Conservation (phyloP, 2,797 vertebrate species). For the Heteromormyrus szaboi region DNA sequence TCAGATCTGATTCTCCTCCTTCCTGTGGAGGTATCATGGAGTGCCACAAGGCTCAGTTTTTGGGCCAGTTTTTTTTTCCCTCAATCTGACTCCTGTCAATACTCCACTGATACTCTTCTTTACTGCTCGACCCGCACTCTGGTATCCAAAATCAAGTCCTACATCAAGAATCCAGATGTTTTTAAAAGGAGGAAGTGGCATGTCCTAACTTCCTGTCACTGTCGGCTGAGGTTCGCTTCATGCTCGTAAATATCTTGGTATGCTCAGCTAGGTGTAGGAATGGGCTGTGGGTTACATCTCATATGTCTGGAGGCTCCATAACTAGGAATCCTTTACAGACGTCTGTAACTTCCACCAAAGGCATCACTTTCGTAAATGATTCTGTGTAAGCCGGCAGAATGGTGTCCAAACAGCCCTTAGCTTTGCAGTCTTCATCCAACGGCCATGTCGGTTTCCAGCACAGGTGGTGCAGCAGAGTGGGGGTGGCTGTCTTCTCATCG, state of each 20-base stretch:
- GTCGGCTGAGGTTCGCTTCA: background rate
- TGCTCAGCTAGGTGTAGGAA: background rate
- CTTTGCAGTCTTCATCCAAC: no score
- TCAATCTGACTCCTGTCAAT: background rate
- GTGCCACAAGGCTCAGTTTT: background rate
- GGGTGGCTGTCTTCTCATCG: background rate
- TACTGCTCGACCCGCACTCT: background rate
- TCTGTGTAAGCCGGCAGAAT: background rate
- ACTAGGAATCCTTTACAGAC: background rate
- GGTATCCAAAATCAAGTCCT: background rate
- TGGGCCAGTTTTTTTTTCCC: background rate
- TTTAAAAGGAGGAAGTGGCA: background rate
- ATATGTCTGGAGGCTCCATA: background rate
- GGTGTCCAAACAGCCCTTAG: background rate
- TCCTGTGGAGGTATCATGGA: background rate
- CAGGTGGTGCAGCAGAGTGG: background rate
- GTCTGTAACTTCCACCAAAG: background rate
- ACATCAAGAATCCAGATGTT: background rate
- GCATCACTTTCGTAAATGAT: background rate
- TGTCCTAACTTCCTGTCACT: background rate
- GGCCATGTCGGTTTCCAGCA: background rate
- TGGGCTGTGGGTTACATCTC: background rate
- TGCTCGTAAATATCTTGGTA: background rate
- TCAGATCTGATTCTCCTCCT: background rate
- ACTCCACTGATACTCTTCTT: background rate